Percentiles rank a stretch among this genome's conserved stretches.
These are phyloP conservation scores for Calephelis nemesis DNA, from an alignment of 1,140 invertebrate species.

Conservation along the genomic window DNA sequence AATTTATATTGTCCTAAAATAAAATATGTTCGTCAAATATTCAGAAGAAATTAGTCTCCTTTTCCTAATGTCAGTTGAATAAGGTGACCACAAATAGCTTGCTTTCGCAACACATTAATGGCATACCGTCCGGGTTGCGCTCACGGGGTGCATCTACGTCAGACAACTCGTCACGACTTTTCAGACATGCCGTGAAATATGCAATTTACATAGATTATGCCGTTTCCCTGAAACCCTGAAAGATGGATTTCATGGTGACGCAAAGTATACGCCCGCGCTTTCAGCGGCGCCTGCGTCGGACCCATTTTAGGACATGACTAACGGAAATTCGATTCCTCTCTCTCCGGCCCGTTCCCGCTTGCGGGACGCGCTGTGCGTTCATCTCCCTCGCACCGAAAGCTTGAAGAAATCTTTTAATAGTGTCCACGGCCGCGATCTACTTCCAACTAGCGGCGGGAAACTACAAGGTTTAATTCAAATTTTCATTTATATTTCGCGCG, in stretches of 20 bases:
- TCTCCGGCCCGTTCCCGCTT: conserved; percentile 71
- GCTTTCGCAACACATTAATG: conserved; percentile 63
- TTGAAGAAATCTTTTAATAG: conserved; percentile 79
- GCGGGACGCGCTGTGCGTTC: conserved; percentile 55
- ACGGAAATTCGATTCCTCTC: conserved; percentile 82
- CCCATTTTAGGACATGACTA: conserved; percentile 84
- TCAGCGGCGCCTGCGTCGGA: conserved; percentile 77
- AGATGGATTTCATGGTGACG: conserved; percentile 73
- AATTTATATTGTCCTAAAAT: too few relatives aligned
- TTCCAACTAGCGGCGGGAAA: conserved; percentile 75
- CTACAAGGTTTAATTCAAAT: conserved; percentile 48
- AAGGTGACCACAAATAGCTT: conserved; percentile 31
- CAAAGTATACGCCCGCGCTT: conserved; percentile 74
- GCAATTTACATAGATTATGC: conserved; percentile 47
- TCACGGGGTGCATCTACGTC: conserved; percentile 66
- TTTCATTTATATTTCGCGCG: conserved; percentile 39
- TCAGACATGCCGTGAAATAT: conserved; percentile 36
- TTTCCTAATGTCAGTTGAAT: conserved; percentile 2
- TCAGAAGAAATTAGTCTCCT: conserved; percentile 26
- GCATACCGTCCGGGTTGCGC: conserved; percentile 56
- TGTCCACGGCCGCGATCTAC: conserved; percentile 78
- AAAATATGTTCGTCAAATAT: conserved; percentile 3
- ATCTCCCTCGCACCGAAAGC: conserved; percentile 73
- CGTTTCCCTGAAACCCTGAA: conserved; percentile 66
- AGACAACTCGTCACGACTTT: conserved; percentile 54